These are phyloP conservation scores for Azemiops feae DNA, from an alignment of 2,113 vertebrate genomes.

Conservation along the genomic window DNA sequence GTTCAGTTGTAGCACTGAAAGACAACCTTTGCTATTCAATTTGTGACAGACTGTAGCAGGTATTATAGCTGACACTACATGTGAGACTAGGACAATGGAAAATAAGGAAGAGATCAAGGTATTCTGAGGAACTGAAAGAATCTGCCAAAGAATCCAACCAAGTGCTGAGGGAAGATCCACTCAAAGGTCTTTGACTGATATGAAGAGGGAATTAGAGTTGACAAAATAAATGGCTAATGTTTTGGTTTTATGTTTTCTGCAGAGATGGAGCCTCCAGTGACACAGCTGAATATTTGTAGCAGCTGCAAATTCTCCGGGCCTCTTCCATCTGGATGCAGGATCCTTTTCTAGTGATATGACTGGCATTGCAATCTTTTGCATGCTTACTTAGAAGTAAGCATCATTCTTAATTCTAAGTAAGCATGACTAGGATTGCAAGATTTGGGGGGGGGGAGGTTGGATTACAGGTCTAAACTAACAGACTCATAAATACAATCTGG, in stretches of 20 bases:
- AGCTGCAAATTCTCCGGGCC: conserved; percentile 63
- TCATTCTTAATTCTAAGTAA: not conserved
- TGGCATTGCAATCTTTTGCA: conserved; percentile 30
- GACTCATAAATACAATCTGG: not conserved
- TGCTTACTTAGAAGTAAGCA: not conserved
- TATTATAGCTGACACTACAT: not conserved
- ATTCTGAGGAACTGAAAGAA: not conserved
- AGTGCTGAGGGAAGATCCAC: not conserved
- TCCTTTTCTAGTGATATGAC: conserved; percentile 54
- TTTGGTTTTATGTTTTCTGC: conserved; percentile 58
- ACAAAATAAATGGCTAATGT: conserved; percentile 33
- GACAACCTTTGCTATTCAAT: not conserved
- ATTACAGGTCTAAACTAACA: not conserved
- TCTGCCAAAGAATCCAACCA: not conserved
- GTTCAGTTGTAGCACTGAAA: not conserved
- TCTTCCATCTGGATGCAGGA: conserved; percentile 55
- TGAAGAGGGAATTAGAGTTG: not conserved
- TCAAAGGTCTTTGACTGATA: not conserved
- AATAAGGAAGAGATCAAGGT: not conserved
- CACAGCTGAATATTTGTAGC: conserved; percentile 75
- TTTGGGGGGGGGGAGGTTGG: not conserved
- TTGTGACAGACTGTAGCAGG: not conserved
- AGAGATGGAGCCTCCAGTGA: conserved; percentile 73
- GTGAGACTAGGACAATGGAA: not conserved
- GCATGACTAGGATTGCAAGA: not conserved